These are phyloP conservation scores for Hiodon alosoides DNA, from an alignment of 2,113 vertebrate species.

Conservation along the genomic window DNA sequence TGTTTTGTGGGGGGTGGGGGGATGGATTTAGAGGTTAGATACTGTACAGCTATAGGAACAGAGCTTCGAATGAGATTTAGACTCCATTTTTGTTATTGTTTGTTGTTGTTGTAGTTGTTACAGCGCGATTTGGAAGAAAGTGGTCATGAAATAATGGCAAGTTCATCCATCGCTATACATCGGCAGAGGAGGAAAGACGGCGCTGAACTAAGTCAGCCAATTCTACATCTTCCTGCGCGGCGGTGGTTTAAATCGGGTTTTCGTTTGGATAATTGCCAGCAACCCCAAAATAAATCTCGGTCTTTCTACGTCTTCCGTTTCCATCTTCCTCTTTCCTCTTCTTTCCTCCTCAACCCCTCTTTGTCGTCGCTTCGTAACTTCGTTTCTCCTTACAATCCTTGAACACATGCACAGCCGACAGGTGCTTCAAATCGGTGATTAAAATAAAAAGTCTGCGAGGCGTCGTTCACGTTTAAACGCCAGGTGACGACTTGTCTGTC, in stretches of 20 bases:
- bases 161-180: conserved; percentile 59
- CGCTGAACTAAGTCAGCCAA: conserved; percentile 43
- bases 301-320: conserved; percentile 37
- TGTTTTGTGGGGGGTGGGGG: conserved; percentile 20
- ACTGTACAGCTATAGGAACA: conserved; percentile 65
- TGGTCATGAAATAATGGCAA: conserved; percentile 58
- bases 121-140: conserved; percentile 56
- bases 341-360: conserved; percentile 31
- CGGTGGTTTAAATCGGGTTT: conserved; percentile 60
- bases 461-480: conserved; percentile 75
- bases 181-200: conserved; percentile 54
- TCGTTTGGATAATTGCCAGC: conserved; percentile 75
- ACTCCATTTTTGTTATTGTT: conserved; percentile 49
- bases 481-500: conserved; percentile 92
- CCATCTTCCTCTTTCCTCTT: conserved; percentile 18
- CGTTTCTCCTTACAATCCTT: conserved; percentile 62
- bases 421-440: conserved; percentile 80
- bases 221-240: conserved; percentile 54
- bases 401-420: conserved; percentile 78
- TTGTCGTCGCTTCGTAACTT: conserved; percentile 57
- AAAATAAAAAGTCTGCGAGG: conserved; percentile 75
- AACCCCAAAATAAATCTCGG: conserved; percentile 69
- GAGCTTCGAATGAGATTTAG: conserved; percentile 55
- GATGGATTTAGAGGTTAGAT: conserved; percentile 46
- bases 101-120: conserved; percentile 47